phyloP scores from a whole-genome alignment of 1,140 invertebrate genomes.

The Bombus vancouverensis region DNA sequence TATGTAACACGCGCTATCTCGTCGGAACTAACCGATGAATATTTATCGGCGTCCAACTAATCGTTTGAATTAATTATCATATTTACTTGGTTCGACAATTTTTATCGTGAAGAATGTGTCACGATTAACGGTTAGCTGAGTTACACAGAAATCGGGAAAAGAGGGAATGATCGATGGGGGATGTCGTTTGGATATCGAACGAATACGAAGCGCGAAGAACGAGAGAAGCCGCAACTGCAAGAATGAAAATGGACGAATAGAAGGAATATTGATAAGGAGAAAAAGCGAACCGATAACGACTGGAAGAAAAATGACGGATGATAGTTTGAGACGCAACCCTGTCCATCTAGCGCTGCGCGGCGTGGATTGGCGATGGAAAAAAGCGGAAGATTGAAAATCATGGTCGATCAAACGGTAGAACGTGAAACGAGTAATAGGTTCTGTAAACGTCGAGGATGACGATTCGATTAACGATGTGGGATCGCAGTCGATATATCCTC shows the following conservation, averaged over 20 bases:
- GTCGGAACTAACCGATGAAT: neutral
- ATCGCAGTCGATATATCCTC: conserved; percentile 17
- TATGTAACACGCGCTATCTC: too few relatives aligned
- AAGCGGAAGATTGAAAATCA: neutral
- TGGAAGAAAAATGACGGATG: conserved; percentile 2
- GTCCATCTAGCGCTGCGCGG: neutral
- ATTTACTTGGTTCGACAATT: neutral
- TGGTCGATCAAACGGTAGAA: neutral
- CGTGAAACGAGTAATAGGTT: neutral
- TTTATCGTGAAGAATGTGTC: conserved; percentile 28
- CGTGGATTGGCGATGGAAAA: too few relatives aligned
- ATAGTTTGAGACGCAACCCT: neutral
- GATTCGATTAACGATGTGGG: neutral
- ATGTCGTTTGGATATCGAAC: too few relatives aligned
- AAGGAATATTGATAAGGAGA: neutral
- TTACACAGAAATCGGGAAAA: conserved; percentile 12
- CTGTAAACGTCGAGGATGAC: too few relatives aligned
- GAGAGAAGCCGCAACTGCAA: conserved; percentile 13
- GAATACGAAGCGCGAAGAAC: too few relatives aligned
- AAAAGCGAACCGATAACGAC: neutral
- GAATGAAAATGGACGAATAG: conserved; percentile 7
- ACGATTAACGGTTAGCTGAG: conserved; percentile 41
- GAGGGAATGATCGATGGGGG: conserved; percentile 36
- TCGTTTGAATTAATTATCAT: neutral
- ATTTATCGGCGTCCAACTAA: neutral